phyloP scores from a whole-genome alignment of 2,797 vertebrate species.

The Rhadinocentrus ornatus region DNA sequence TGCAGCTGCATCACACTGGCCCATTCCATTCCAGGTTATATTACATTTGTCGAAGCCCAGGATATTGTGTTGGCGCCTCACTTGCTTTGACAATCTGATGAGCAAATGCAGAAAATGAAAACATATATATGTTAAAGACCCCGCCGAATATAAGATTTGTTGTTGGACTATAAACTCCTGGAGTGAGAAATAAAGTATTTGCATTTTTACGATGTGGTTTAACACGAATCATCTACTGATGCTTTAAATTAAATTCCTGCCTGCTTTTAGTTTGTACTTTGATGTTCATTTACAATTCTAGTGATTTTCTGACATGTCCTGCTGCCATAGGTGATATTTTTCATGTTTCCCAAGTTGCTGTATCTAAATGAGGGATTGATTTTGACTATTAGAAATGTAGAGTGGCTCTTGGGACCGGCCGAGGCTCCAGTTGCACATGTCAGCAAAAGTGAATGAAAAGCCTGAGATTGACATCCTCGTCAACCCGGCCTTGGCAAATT shows the following conservation, averaged over 20 bases:
- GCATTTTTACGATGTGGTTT: conserved; percentile 51
- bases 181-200: conserved; percentile 37
- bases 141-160: conserved; percentile 48
- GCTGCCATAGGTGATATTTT: background rate
- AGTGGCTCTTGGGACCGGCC: conserved; percentile 42
- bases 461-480: conserved; percentile 40
- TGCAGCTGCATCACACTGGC: conserved; percentile 53
- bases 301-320: conserved; percentile 16
- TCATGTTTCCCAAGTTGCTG: conserved; percentile 27
- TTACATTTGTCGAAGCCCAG: conserved; percentile 51
- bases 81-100: conserved; percentile 46
- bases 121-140: conserved; percentile 61
- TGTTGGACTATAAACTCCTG: conserved; percentile 32
- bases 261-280: background rate
- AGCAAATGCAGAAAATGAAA: conserved; percentile 56
- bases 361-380: conserved; percentile 47
- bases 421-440: conserved; percentile 48
- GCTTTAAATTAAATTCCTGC: conserved; percentile 25
- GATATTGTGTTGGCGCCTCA: conserved; percentile 45
- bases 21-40: conserved; percentile 56
- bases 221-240: conserved; percentile 17
- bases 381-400: conserved; percentile 39
- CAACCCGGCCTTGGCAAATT: conserved; percentile 44
- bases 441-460: conserved; percentile 59
- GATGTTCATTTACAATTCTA: conserved; percentile 7